These are phyloP conservation scores for Pelvicachromis taeniatus DNA, from an alignment of 2,113 vertebrate species.

Conservation along the genomic window DNA sequence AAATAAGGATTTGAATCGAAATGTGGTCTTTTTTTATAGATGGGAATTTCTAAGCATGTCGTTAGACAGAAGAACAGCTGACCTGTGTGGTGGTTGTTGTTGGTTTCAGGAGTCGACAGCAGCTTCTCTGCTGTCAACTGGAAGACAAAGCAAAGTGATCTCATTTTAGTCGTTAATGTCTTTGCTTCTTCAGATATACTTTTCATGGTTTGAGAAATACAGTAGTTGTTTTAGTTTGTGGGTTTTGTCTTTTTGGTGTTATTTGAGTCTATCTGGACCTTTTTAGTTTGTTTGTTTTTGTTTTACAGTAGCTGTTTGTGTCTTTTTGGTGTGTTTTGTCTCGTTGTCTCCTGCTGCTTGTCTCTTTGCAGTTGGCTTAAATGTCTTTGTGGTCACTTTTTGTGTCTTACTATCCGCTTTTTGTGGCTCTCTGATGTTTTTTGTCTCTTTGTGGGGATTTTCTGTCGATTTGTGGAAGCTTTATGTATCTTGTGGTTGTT, in stretches of 20 bases:
- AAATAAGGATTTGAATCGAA: background rate
- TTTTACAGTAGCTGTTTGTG: background rate
- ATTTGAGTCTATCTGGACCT: background rate
- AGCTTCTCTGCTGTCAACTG: conserved; percentile 47
- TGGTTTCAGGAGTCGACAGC: background rate
- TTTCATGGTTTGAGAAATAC: too few relatives aligned
- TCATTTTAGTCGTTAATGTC: background rate
- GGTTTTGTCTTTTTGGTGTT: background rate
- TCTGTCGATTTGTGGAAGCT: background rate
- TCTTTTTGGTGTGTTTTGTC: background rate
- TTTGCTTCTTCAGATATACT: background rate
- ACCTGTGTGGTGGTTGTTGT: background rate
- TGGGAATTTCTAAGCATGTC: background rate
- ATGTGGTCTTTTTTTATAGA: background rate
- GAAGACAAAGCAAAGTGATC: background rate
- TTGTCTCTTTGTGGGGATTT: background rate
- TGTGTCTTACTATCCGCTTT: background rate
- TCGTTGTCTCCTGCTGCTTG: background rate
- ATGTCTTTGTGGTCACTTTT: background rate
- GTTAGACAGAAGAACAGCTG: background rate
- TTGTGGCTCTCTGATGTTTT: background rate
- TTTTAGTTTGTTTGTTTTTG: background rate
- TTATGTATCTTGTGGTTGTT: background rate
- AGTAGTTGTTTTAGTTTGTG: background rate
- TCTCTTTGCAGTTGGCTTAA: background rate